Evolutionary conservation across 2,113 vertebrate species (phyloP), one percentile per base, ranked within the genome.

Genomic region (Hippocampus abdominalis): DNA sequence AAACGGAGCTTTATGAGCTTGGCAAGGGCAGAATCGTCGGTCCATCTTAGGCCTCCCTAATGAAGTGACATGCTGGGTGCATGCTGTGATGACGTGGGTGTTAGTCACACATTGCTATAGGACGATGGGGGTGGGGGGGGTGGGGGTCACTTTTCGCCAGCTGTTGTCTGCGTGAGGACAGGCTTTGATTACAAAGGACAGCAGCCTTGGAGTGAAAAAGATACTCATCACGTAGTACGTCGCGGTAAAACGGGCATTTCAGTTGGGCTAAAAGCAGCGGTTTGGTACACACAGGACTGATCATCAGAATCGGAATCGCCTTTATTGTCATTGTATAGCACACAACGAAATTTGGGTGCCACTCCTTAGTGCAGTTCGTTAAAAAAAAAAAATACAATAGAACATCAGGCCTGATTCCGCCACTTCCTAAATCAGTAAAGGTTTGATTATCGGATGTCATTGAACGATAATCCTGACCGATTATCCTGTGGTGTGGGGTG

Each of bases 61-160:
- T 57, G 56, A 57, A 57, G 56, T 8, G 57, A 16, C 27, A 59
- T 8, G 57, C 25, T 29, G 27, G 27, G 27, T 9, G 27, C 57
- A 59, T 32, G 57, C 27, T 59, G 27, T 16, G 27, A 59, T 59
- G 57, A 59, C 57, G 57, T 25, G 57, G 27, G 27, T 59, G 57
- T 59, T 59, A 53, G 57, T 59, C 57, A 59, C 27, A 59, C 57
- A 29, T 59, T 59, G 57, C 57, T 59, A 29, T 32, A 59, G 57
- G 57, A 32, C 15, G 27, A 16, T 29, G n/a, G 46, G 46, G 13
- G 42, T 13, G 2, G 46, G 46, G 4, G 46, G 7, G 56, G 25
- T n/a, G 27, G 57, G 57, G 57, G 57, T 60, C 57, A 32, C 27
- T 60, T 60, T 60, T 32, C 27, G 16, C 25, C 57, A 60, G 57